Evolutionary conservation across 2,113 vertebrate species (phyloP).

Genomic region (Centropristis striata): DNA sequence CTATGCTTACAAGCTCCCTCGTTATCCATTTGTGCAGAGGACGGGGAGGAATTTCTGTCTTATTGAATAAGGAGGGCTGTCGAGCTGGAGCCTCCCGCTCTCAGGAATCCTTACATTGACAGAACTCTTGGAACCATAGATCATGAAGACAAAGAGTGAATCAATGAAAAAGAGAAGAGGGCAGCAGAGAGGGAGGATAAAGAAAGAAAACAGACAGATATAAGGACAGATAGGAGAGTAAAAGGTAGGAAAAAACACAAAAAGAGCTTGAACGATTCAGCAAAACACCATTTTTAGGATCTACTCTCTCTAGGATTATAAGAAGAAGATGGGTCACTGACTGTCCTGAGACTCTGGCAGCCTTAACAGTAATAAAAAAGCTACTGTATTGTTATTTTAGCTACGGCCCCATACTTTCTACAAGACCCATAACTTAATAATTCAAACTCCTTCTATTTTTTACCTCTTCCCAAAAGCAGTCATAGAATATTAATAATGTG

Average conservation of each 20-base stretch:
- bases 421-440: background rate
- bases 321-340: slow-evolving; percentile 6
- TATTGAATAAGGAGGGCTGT: slow-evolving; percentile 62
- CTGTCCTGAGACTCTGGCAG: background rate
- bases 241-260: slow-evolving; percentile 13
- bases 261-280: slow-evolving; percentile 19
- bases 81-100: slow-evolving; percentile 45
- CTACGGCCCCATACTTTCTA: background rate
- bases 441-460: background rate
- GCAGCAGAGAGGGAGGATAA: slow-evolving; percentile 18
- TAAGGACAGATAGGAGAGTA: slow-evolving; percentile 14
- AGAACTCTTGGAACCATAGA: slow-evolving; percentile 63
- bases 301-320: background rate
- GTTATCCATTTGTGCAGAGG: slow-evolving; percentile 40
- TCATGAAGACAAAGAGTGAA: slow-evolving; percentile 51
- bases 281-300: slow-evolving; percentile 4
- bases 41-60: slow-evolving; percentile 51
- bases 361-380: background rate
- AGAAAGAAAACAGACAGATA: slow-evolving; percentile 28
- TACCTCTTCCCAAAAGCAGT: background rate
- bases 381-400: background rate
- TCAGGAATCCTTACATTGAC: slow-evolving; percentile 62
- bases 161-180: slow-evolving; percentile 52
- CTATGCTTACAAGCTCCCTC: slow-evolving; percentile 30
- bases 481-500: background rate